These are phyloP conservation scores for Leptoclinus maculatus DNA, from an alignment of 2,797 vertebrate genomes.

Conservation along the genomic window DNA sequence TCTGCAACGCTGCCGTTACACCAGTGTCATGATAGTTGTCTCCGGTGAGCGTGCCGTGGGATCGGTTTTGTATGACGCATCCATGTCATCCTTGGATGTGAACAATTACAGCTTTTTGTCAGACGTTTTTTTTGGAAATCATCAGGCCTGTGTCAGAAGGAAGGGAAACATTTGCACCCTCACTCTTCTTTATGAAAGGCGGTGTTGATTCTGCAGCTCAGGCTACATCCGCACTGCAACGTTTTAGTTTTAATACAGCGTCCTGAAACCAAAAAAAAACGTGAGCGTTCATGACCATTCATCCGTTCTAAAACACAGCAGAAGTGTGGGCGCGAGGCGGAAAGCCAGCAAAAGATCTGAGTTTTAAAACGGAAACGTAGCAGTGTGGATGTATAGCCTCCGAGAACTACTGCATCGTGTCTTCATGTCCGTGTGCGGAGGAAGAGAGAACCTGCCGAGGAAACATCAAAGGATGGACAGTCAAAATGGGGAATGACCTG, in stretches of 20 bases:
- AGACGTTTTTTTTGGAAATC: too few relatives aligned
- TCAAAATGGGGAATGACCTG: constrained; percentile 19
- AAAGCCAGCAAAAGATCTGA: too few relatives aligned
- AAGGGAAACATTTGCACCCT: not conserved
- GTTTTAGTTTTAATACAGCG: too few relatives aligned
- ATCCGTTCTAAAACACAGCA: too few relatives aligned
- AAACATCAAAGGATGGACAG: constrained; percentile 61
- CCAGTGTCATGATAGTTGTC: not conserved
- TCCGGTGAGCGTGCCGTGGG: constrained; percentile 16
- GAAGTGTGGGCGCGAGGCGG: too few relatives aligned
- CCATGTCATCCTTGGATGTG: constrained; percentile 5
- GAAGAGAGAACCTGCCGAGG: constrained; percentile 44
- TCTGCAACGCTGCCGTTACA: not conserved
- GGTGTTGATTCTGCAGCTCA: not conserved
- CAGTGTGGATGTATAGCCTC: not conserved
- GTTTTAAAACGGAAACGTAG: not conserved
- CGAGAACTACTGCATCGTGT: constrained; percentile 33
- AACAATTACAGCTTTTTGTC: not conserved
- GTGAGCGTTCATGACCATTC: too few relatives aligned
- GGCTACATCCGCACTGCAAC: too few relatives aligned
- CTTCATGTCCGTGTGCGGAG: constrained; percentile 58
- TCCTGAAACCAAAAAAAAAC: too few relatives aligned
- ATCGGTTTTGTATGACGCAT: too few relatives aligned
- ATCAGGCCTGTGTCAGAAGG: not conserved
- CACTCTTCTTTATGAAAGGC: not conserved